These are phyloP conservation scores for Pseudoips prasinana DNA, from an alignment of 2,888 invertebrate genomes.

Conservation along the genomic window DNA sequence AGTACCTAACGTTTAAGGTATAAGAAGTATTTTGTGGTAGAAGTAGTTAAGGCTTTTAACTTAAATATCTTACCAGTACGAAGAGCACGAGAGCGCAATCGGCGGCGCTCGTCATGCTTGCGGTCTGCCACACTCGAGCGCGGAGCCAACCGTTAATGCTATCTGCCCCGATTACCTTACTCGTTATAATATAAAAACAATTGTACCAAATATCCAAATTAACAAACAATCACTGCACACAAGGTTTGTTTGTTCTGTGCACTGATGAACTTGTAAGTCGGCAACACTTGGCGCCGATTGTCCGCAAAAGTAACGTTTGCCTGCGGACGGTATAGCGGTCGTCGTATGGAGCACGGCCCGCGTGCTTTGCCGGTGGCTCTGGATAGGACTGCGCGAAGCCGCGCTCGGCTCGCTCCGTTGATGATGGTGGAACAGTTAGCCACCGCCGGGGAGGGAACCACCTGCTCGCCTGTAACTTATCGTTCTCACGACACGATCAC, in stretches of 20 bases:
- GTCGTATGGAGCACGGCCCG: conserved; percentile 35
- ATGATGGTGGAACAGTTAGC: conserved; percentile 74
- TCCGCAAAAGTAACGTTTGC: conserved; percentile 13
- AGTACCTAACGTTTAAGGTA: no score
- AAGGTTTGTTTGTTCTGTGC: conserved; percentile 12
- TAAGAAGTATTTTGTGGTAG: no score
- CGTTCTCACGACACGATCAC: conserved; percentile 76
- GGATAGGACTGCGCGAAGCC: conserved; percentile 66
- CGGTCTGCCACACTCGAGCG: conserved; percentile 79
- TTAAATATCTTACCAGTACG: conserved; percentile 55
- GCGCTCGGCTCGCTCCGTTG: conserved; percentile 56
- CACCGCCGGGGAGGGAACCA: conserved; percentile 71
- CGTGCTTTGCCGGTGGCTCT: conserved; percentile 66
- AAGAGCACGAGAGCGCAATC: conserved; percentile 70
- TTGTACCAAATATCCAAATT: conserved; percentile 18
- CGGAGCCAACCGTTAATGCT: conserved; percentile 79
- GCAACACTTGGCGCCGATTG: conserved; percentile 26
- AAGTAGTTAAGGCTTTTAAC: no score
- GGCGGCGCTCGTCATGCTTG: conserved; percentile 78
- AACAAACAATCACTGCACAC: conserved; percentile 33
- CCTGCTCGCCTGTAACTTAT: conserved; percentile 66
- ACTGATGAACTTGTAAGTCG: conserved; percentile 27
- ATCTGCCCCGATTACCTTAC: conserved; percentile 81
- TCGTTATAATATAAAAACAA: conserved; percentile 53
- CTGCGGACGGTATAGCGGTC: conserved; percentile 35